A percentile compares a stretch with the other conserved stretches of the same genome.
Conservation (phyloP, 2,888 invertebrate genomes). For the Mythimna loreyi region DNA sequence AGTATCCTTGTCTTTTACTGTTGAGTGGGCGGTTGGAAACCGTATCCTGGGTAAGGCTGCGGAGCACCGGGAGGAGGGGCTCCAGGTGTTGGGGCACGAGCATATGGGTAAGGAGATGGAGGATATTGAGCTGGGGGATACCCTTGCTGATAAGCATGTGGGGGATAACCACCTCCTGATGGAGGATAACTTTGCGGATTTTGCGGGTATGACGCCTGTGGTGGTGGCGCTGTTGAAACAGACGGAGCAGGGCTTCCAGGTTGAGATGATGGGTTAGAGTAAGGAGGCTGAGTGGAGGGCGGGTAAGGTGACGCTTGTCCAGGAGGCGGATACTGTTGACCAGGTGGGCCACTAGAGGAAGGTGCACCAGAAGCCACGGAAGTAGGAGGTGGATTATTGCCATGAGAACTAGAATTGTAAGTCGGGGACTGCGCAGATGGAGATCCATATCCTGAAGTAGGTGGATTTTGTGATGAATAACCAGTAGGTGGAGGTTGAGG, state of each 20-base stretch:
- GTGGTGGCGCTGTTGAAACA: conserved; percentile 90
- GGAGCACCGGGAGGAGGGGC: conserved; percentile 94
- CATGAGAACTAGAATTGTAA: conserved; percentile 91
- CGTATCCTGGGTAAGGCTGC: conserved; percentile 94
- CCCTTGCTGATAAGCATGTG: conserved; percentile 89
- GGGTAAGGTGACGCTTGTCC: conserved; percentile 92
- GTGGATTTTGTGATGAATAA: conserved; percentile 91
- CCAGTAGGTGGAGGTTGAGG: conserved; percentile 91
- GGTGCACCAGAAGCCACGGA: conserved; percentile 88
- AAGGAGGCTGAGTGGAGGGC: conserved; percentile 90
- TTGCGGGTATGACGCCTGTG: conserved; percentile 90
- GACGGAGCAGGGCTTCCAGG: conserved; percentile 89
- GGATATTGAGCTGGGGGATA: conserved; percentile 90
- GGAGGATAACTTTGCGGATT: conserved; percentile 88
- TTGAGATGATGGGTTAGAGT: conserved; percentile 90
- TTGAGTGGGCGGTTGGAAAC: conserved; percentile 95
- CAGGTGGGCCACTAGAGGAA: conserved; percentile 89
- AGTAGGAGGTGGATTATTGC: conserved; percentile 86
- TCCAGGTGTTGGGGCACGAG: conserved; percentile 91
- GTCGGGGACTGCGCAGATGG: conserved; percentile 92
- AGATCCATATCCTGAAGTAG: conserved; percentile 91
- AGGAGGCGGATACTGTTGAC: conserved; percentile 92
- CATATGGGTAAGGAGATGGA: conserved; percentile 90
- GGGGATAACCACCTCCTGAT: conserved; percentile 86
- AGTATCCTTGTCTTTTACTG: conserved; percentile 76